Conservation (phyloP, 2,888 invertebrate genomes). For the Leucania comma region DNA sequence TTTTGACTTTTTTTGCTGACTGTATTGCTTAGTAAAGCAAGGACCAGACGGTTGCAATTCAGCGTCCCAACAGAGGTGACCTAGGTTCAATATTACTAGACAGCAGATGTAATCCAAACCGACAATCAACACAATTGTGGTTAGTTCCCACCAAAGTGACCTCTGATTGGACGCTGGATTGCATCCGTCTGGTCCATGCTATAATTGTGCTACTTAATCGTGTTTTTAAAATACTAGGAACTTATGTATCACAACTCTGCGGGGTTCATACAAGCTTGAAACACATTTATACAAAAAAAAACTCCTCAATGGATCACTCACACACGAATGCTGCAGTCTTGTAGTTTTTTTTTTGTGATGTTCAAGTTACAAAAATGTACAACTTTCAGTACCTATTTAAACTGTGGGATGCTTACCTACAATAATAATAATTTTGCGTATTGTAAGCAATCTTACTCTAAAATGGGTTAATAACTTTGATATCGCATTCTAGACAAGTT, state of each 20-base stretch:
- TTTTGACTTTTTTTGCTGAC: not conserved
- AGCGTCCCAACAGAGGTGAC: too few species aligned
- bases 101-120: too few species aligned
- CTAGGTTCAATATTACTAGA: too few species aligned
- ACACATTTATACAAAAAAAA: not conserved
- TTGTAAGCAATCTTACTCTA: not conserved
- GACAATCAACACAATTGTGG: too few species aligned
- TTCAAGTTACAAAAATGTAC: too few species aligned
- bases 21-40: not conserved
- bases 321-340: not conserved
- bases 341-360: not conserved
- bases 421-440: conserved; percentile 2
- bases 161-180: too few species aligned
- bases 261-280: not conserved
- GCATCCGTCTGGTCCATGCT: too few species aligned
- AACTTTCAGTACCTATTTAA: not conserved
- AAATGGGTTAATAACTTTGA: not conserved
- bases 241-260: not conserved
- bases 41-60: too few species aligned
- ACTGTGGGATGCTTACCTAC: not conserved
- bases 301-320: not conserved
- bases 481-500: not conserved
- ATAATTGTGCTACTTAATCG: not conserved
- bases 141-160: too few species aligned
- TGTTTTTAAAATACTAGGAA: not conserved